Evolutionary conservation across 2,888 invertebrate species (phyloP).

Genomic region (Tortrix viridana): DNA sequence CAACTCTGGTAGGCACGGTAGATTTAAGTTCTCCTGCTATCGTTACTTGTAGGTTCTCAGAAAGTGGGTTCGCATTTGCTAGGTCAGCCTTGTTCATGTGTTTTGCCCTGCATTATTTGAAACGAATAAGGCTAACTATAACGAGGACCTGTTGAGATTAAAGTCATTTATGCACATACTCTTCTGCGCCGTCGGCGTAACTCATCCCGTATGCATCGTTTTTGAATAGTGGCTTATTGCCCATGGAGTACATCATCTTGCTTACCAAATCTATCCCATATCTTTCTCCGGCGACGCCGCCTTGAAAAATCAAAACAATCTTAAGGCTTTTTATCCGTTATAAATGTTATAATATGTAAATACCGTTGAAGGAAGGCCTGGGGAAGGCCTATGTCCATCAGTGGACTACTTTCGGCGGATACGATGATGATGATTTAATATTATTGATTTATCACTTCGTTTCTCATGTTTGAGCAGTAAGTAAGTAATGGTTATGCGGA

Average conservation of each 20-base stretch:
- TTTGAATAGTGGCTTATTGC: constrained; percentile 56
- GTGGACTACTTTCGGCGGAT: too few relatives aligned
- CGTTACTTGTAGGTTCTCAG: constrained; percentile 46
- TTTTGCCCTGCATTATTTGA: too few relatives aligned
- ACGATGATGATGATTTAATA: too few relatives aligned
- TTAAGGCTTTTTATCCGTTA: too few relatives aligned
- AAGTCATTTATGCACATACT: constrained; percentile 46
- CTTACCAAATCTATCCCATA: constrained; percentile 59
- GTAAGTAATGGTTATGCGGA: too few relatives aligned
- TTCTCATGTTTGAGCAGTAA: too few relatives aligned
- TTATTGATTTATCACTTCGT: too few relatives aligned
- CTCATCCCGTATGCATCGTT: constrained; percentile 60
- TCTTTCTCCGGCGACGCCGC: constrained; percentile 63
- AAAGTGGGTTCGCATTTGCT: constrained; percentile 39
- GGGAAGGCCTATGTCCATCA: too few relatives aligned
- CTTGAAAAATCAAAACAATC: constrained; percentile 43
- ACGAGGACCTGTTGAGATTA: not conserved
- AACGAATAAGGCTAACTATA: too few relatives aligned
- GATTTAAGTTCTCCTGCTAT: constrained; percentile 51
- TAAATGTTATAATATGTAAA: too few relatives aligned
- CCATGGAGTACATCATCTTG: constrained; percentile 58
- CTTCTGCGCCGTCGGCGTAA: constrained; percentile 60
- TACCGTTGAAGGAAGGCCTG: too few relatives aligned
- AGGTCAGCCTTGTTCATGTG: too few relatives aligned
- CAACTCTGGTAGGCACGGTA: constrained; percentile 53